phyloP scores from a whole-genome alignment of 2,888 invertebrate species.

The Drosophila crucigera region DNA sequence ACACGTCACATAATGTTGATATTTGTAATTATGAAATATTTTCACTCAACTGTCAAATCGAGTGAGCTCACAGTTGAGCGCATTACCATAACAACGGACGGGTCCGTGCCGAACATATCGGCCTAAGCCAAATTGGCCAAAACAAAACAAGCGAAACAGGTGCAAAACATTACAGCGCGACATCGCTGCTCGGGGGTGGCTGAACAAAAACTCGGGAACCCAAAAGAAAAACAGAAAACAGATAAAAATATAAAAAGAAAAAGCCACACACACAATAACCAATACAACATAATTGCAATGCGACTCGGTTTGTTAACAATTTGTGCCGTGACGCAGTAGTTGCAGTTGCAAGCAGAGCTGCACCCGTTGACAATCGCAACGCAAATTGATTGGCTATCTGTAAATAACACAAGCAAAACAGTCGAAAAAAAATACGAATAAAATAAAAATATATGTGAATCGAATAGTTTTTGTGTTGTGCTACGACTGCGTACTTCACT shows the following conservation, averaged over 20 bases:
- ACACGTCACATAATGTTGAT: slow-evolving; percentile 43
- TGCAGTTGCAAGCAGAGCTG: slow-evolving; percentile 49
- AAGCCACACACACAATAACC: slow-evolving; percentile 20
- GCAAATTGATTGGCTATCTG: slow-evolving; percentile 51
- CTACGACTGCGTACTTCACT: slow-evolving; percentile 44
- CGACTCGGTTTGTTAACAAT: slow-evolving; percentile 49
- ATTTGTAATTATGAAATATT: slow-evolving; percentile 61
- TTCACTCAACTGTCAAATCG: slow-evolving; percentile 51
- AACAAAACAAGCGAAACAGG: slow-evolving; percentile 74
- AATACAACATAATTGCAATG: slow-evolving; percentile 73
- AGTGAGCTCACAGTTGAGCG: slow-evolving; percentile 48
- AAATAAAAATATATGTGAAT: slow-evolving; percentile 28
- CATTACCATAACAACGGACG: slow-evolving; percentile 74
- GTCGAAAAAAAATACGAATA: slow-evolving; percentile 8
- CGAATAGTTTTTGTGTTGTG: slow-evolving; percentile 31
- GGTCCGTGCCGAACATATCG: slow-evolving; percentile 25
- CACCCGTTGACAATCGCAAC: slow-evolving; percentile 59
- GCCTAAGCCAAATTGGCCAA: slow-evolving; percentile 68
- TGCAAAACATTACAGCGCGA: slow-evolving; percentile 60
- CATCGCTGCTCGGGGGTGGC: slow-evolving; percentile 55
- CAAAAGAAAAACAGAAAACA: slow-evolving; percentile 13
- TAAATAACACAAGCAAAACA: slow-evolving; percentile 19
- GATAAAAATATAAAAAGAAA: slow-evolving; percentile 7
- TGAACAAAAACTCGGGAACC: slow-evolving; percentile 11
- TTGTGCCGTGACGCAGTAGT: slow-evolving; percentile 33